Evolutionary conservation across 2,113 vertebrate species (phyloP).

Genomic region (Laticauda laticaudata): DNA sequence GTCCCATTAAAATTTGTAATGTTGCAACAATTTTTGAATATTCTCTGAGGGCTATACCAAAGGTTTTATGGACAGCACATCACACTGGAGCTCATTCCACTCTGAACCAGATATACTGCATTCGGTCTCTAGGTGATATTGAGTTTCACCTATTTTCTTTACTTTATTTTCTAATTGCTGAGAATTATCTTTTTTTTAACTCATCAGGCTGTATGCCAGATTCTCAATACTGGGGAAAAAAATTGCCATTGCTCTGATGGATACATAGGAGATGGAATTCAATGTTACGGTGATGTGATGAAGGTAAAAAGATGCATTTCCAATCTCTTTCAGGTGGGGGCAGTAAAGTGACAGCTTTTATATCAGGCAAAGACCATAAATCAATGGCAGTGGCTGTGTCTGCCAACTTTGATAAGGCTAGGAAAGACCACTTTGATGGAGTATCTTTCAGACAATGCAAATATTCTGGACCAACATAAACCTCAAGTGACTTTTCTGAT

Average conservation of each 20-base stretch:
- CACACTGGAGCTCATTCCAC: background rate
- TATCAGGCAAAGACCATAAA: background rate
- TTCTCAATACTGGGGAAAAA: conserved; percentile 64
- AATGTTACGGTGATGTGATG: conserved; percentile 81
- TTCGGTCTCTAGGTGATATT: background rate
- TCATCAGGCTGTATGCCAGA: conserved; percentile 80
- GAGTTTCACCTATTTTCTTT: background rate
- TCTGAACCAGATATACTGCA: background rate
- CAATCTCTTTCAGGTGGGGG: background rate
- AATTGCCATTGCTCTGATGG: conserved; percentile 78
- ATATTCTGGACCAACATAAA: background rate
- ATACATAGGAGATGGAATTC: conserved; percentile 79
- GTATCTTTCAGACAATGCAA: background rate
- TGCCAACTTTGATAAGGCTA: background rate
- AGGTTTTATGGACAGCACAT: background rate
- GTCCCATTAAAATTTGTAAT: background rate
- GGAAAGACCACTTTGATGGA: background rate
- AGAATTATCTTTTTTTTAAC: conserved; percentile 14
- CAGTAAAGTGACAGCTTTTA: background rate
- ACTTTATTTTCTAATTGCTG: background rate
- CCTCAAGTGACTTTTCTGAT: background rate
- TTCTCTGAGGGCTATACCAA: background rate
- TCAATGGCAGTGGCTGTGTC: background rate
- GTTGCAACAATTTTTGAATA: background rate
- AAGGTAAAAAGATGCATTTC: conserved; percentile 61